Base-by-base conservation (phyloP, 2,113 vertebrate genomes). In the Oryzias woworae region DNA sequence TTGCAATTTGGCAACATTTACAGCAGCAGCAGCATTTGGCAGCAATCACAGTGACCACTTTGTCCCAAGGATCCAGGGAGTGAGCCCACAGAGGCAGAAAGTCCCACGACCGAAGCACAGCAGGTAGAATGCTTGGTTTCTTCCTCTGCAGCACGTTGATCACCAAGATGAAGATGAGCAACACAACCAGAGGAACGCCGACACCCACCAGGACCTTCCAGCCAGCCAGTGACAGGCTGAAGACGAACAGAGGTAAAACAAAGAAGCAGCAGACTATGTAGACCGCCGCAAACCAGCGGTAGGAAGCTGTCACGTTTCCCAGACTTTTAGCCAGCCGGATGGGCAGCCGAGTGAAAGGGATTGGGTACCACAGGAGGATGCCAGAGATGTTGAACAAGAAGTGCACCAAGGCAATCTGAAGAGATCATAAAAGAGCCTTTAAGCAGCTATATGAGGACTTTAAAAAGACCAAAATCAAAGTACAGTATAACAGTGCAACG, bases 371-470 rank as follows among this genome's bases (percentile, higher is more conserved):
- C 46, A 99, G 88, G 52, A 95, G 0, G 75, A 98, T 97, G 57
- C 97, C 96, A 0, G 95, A 93, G 72, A 98, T 51, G 76, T 98
- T 99, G 91, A 98, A 99, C 87, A 99, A 94, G 71, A 99, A 95
- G 88, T 99, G 97, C 69, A 96, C 96, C 28, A 99, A 87, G 22
- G 96, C 94, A 62, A 99, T 96, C 97, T 98, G 90, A 15, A 52
- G 7, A 2, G 20, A 66, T 18, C 15, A 56, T 8, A 2, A 22
- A 49, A 13, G 47, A 23, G 48, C 10, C 14, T 47, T 16, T 14
- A 22, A 23, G 36, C 26, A 28, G 26, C 26, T 5, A 5, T 36
- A 13, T 36, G 36, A 36, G 8, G 36, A 12, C 12, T 36, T 36
- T 36, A 36, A 36, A 36, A 8, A 36, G 12, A 20, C 20, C 20